phyloP scores from a whole-genome alignment of 2,888 invertebrate species.

The Nycteola revayana region DNA sequence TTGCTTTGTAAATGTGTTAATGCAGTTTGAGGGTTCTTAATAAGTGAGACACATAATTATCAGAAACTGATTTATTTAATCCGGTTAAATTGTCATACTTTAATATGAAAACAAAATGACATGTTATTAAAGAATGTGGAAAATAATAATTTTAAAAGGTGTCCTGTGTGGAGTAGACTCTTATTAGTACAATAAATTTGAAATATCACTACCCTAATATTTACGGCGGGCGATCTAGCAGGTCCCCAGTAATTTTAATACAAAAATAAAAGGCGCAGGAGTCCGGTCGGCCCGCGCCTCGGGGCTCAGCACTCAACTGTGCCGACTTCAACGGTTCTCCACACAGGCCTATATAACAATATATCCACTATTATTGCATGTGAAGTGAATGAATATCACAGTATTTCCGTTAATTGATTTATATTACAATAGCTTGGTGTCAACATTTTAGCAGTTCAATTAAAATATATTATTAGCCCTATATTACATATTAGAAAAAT shows the following conservation, averaged over 20 bases:
- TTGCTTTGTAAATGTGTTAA: no score
- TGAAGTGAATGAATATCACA: constrained; percentile 74
- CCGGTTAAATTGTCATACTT: constrained; percentile 58
- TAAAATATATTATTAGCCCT: constrained; percentile 41
- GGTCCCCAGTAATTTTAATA: constrained; percentile 28
- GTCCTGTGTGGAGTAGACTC: constrained; percentile 54
- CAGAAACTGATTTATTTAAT: constrained; percentile 52
- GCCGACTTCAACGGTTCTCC: constrained; percentile 48
- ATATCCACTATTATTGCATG: constrained; percentile 40
- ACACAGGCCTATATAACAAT: constrained; percentile 50
- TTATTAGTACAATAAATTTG: constrained; percentile 32
- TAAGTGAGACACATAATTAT: constrained; percentile 45
- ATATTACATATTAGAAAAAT: constrained; percentile 48
- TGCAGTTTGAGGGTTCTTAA: neutral
- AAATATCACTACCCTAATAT: constrained; percentile 36
- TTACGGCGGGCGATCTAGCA: constrained; percentile 40
- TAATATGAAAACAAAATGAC: constrained; percentile 44
- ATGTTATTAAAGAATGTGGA: constrained; percentile 40
- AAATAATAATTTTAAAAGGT: constrained; percentile 31
- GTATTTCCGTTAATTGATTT: constrained; percentile 62
- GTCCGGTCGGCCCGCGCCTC: constrained; percentile 26
- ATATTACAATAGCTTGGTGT: constrained; percentile 38
- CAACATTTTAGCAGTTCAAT: constrained; percentile 33
- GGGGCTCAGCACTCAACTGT: constrained; percentile 44
- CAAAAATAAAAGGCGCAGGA: neutral